phyloP scores from a whole-genome alignment of 2,797 vertebrate genomes.

The Glyptemys insculpta region DNA sequence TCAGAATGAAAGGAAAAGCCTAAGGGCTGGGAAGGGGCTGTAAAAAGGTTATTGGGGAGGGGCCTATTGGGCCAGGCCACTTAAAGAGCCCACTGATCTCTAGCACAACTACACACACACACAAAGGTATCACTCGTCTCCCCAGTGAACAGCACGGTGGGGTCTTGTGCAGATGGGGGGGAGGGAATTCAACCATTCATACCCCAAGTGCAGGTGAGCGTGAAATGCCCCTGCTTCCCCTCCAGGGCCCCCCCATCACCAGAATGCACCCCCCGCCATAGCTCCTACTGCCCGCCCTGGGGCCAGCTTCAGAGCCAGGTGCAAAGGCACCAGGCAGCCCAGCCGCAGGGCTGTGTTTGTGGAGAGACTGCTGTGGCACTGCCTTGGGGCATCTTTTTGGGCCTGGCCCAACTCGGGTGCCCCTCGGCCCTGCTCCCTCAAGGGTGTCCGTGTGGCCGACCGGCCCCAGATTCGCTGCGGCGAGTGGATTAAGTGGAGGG shows the following conservation, averaged over 20 bases:
- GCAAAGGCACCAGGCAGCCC: neutral
- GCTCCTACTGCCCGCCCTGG: neutral
- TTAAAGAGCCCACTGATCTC: neutral
- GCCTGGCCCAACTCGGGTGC: no score
- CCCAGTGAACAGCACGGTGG: neutral
- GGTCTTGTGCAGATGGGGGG: neutral
- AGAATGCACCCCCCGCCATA: rapidly evolving
- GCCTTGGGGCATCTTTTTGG: neutral
- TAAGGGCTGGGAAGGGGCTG: neutral
- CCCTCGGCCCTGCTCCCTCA: no score
- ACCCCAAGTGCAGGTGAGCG: neutral
- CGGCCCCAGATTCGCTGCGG: neutral
- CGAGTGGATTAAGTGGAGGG: neutral
- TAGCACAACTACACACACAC: neutral
- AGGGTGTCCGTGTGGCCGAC: neutral
- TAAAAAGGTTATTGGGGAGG: neutral
- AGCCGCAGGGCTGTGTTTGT: neutral
- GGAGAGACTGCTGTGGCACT: neutral
- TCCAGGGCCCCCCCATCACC: no score
- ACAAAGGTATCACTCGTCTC: neutral
- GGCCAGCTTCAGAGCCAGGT: neutral
- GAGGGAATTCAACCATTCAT: neutral
- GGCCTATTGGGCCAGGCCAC: neutral
- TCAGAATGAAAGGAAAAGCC: neutral
- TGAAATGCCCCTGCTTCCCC: neutral